phyloP scores from a whole-genome alignment of 2,113 vertebrate species.

The Gopherus flavomarginatus region DNA sequence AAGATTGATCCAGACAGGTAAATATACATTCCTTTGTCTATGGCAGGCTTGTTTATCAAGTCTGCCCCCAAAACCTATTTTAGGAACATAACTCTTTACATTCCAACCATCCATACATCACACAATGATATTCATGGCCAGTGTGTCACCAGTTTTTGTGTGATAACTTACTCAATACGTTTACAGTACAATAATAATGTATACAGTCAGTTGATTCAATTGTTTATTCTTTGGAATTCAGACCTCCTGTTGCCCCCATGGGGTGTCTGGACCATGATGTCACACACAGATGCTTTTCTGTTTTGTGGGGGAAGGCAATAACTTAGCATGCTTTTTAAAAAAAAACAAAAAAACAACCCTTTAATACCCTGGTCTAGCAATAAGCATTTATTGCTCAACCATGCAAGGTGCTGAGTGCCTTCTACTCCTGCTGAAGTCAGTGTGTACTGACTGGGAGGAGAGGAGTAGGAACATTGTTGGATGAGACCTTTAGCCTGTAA shows the following conservation, averaged over 20 bases:
- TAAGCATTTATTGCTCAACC: accelerated
- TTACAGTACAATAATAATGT: not conserved
- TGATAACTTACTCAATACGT: not conserved
- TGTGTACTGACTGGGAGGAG: not conserved
- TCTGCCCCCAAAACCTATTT: not conserved
- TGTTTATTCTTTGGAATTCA: not conserved
- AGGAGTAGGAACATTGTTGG: not conserved
- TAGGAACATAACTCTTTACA: not conserved
- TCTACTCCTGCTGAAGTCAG: not conserved
- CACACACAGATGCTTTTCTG: not conserved
- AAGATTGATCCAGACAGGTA: not conserved
- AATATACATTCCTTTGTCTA: not conserved
- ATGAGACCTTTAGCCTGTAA: not conserved
- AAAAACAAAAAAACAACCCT: not conserved
- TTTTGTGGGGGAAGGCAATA: not conserved
- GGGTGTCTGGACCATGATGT: accelerated
- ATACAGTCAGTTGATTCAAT: not conserved
- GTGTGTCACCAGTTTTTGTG: not conserved
- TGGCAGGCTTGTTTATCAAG: not conserved
- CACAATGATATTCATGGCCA: not conserved
- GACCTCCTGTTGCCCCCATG: too few species aligned
- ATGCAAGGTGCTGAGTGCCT: not conserved
- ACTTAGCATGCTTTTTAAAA: accelerated
- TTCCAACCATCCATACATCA: not conserved
- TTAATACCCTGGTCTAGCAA: not conserved